These are phyloP conservation scores for Actias luna DNA, from an alignment of 2,888 invertebrate species.

Conservation along the genomic window DNA sequence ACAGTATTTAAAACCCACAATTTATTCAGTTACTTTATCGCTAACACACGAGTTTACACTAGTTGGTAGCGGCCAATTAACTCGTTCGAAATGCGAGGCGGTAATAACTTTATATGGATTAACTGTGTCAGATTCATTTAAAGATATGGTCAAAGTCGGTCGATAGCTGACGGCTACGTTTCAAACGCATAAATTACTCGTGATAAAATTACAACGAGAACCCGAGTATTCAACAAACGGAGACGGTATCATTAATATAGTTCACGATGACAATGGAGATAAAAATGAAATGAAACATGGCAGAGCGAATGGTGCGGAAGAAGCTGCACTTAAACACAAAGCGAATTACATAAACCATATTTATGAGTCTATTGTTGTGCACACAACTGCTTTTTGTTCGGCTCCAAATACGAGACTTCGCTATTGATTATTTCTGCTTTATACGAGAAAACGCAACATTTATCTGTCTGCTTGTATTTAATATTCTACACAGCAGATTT, in stretches of 20 bases:
- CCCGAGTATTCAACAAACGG: constrained; percentile 9
- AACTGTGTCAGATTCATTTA: constrained; percentile 65
- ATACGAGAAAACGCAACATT: background rate
- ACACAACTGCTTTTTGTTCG: constrained; percentile 57
- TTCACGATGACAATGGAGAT: constrained; percentile 5
- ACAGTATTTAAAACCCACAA: constrained; percentile 55
- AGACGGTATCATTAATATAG: constrained; percentile 1
- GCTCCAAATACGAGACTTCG: constrained; percentile 56
- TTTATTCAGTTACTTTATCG: constrained; percentile 67
- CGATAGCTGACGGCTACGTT: constrained; percentile 54
- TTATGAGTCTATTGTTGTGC: constrained; percentile 68
- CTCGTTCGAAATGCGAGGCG: constrained; percentile 64
- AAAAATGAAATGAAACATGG: constrained; percentile 3
- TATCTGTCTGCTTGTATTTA: background rate
- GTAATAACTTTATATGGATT: constrained; percentile 70
- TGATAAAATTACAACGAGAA: constrained; percentile 5
- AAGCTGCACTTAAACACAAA: constrained; percentile 30
- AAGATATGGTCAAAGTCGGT: constrained; percentile 55
- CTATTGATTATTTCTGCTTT: constrained; percentile 6
- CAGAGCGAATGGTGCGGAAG: constrained; percentile 3
- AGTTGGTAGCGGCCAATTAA: constrained; percentile 70
- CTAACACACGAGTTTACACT: constrained; percentile 54
- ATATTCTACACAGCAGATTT: background rate
- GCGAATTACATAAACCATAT: constrained; percentile 64
- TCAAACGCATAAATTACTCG: constrained; percentile 57